phyloP scores from a whole-genome alignment of 2,113 vertebrate genomes.

The Nesoenas mayeri region DNA sequence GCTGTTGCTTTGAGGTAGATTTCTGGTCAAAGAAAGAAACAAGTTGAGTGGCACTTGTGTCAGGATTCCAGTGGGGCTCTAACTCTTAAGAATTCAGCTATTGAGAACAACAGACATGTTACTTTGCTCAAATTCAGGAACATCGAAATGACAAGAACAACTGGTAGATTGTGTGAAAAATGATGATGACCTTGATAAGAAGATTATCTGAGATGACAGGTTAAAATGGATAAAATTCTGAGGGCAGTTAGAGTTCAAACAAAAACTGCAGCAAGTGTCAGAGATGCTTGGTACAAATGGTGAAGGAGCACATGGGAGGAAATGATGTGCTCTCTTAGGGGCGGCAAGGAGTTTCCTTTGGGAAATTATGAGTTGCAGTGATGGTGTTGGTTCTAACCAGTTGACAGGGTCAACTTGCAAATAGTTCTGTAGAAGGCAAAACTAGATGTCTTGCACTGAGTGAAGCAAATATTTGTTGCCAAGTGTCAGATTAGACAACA shows the following conservation, averaged over 20 bases:
- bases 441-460: neutral
- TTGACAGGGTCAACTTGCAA: neutral
- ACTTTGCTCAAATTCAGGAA: neutral
- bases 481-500: neutral
- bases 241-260: neutral
- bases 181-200: neutral
- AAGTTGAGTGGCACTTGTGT: neutral
- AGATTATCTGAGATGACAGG: neutral
- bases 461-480: neutral
- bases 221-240: neutral
- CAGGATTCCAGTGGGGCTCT: neutral
- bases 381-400: neutral
- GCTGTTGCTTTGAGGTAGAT: neutral
- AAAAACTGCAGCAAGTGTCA: neutral
- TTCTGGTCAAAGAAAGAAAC: neutral
- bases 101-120: neutral
- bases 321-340: neutral
- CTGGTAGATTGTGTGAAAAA: neutral
- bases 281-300: neutral
- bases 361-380: neutral
- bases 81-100: neutral
- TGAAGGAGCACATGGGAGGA: accelerated
- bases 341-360: neutral
- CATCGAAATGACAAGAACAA: neutral
- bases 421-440: neutral